Percentiles rank a stretch among this genome's conserved stretches.
These are phyloP conservation scores for Campoletis raptor DNA, from an alignment of 2,888 invertebrate genomes.

Conservation along the genomic window DNA sequence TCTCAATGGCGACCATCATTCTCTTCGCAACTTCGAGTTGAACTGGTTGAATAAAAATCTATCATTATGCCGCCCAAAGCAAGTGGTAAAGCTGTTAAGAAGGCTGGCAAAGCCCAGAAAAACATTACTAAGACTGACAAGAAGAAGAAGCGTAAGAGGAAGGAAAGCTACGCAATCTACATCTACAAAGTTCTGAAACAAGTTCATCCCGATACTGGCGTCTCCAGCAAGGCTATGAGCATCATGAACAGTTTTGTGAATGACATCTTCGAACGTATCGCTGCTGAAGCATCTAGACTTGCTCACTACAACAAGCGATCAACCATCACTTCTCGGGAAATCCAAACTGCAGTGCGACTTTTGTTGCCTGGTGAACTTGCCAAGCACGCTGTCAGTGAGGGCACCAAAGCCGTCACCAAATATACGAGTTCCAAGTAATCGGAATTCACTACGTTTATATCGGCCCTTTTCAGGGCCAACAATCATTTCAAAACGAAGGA, in stretches of 20 bases:
- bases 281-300: constrained; percentile 23
- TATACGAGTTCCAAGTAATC: constrained; percentile 22
- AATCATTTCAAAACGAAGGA: background rate
- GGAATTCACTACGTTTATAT: background rate
- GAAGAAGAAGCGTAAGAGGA: constrained; percentile 38
- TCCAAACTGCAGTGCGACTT: constrained; percentile 23
- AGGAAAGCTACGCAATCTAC: constrained; percentile 26
- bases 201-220: constrained; percentile 19
- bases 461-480: constrained; percentile 8
- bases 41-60: too few species aligned
- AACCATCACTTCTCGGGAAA: constrained; percentile 2
- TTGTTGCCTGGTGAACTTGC: constrained; percentile 31
- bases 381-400: constrained; percentile 33
- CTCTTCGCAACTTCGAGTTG: too few species aligned
- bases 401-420: constrained; percentile 21
- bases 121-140: constrained; percentile 33
- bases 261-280: constrained; percentile 27
- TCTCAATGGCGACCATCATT: too few species aligned
- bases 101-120: constrained; percentile 23
- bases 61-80: background rate
- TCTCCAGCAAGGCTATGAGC: constrained; percentile 17
- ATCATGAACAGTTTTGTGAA: constrained; percentile 23
- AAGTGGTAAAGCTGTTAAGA: constrained; percentile 19
- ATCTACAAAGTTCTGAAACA: constrained; percentile 24
- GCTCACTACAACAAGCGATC: constrained; percentile 21